Base-by-base conservation (phyloP, 2,797 vertebrate genomes). In the Vespertilio murinus region DNA sequence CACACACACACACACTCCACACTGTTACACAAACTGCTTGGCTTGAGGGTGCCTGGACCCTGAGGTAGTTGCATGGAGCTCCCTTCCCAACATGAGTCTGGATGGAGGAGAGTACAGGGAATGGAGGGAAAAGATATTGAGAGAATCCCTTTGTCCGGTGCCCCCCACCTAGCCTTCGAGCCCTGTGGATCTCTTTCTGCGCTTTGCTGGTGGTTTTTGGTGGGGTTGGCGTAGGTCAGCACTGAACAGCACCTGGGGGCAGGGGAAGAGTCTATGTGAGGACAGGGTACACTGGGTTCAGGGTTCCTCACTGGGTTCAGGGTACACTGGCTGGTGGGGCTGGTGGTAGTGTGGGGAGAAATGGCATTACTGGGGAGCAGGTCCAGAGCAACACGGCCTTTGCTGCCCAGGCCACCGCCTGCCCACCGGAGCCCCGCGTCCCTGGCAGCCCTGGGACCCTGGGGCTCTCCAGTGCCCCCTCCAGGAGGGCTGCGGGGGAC, bases 211-310 rank as follows among this genome's bases (percentile, higher is more conserved):
- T 56, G 92, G 95, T 77, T 88, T 64, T n/a, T 96, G 97, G 97
- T 98, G 98, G 96, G 98, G 98, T 95, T 98, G 99, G 96, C 93
- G 99, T 70, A 99, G 98, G 88, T 99, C 99, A 0, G 99, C 98
- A 56, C 99, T 99, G 98, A 99, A 99, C 95, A 99, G 97, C 71
- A 99, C 99, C 99, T 99, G 82, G 40, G 10, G 1, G 2, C 1
- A n/a, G 40, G 77, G 35, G 45, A 40, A 40, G 20, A 28, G 33
- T 79, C 47, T 74, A 33, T 67, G 25, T 22, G 23, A 67, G 61
- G 12, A 20, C 85, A 70, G 40, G 38, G 54, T 28, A 65, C 6
- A 52, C 2, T 65, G 2, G 0, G 28, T 25, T 38, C 56, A 52
- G 70, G 40, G 8, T 23, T n/a, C n/a, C n/a, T n/a, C 6, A 52